Base-by-base conservation (phyloP, 1,140 invertebrate genomes). In the Asobara japonica region DNA sequence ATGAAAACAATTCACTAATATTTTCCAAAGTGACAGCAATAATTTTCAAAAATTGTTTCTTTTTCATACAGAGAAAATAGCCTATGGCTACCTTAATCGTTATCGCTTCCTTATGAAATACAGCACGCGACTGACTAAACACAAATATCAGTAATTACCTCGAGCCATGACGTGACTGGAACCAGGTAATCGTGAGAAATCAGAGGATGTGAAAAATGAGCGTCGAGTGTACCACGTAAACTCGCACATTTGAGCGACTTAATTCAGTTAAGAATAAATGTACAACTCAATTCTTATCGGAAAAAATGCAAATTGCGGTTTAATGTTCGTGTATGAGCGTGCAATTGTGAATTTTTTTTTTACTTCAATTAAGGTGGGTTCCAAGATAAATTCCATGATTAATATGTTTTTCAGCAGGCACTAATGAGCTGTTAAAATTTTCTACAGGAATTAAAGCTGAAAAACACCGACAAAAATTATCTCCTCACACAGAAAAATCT, bases 241-340 rank as follows among this genome's bases (percentile, higher is more conserved):
- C 20, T 56, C 51, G 22, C 51, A 56, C 51, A 56, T 56, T 56
- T 56, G 51, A 25, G 51, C 51, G 51, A 56, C 51, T 56, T 56
- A 56, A 56, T 56, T 56, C 51, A 56, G 51, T 56, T 56, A 56
- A 56, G 18, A 56, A 56, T 56, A 56, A 56, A 25, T 25, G 51
- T 22, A 56, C 51, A 56, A 56, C 51, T 56, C 51, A 56, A 56
- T 56, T 56, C 22, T 56, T 56, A 56, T 56, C 51, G 51, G 18
- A 22, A 3, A 10, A 1, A 56, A 56, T 56, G 51, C 51, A 56
- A 56, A 56, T 56, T 56, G 18, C 20, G 22, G 2, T 2, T 18
- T 56, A 45, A 27, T 45, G 18, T n/a, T 45, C 41, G 41, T 45
- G 41, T 45, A n/a, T 11, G 20, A 18, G 1, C 6, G 7, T 18